Evolutionary conservation across 2,888 invertebrate genomes (phyloP).

Genomic region (Pasiphila rectangulata): DNA sequence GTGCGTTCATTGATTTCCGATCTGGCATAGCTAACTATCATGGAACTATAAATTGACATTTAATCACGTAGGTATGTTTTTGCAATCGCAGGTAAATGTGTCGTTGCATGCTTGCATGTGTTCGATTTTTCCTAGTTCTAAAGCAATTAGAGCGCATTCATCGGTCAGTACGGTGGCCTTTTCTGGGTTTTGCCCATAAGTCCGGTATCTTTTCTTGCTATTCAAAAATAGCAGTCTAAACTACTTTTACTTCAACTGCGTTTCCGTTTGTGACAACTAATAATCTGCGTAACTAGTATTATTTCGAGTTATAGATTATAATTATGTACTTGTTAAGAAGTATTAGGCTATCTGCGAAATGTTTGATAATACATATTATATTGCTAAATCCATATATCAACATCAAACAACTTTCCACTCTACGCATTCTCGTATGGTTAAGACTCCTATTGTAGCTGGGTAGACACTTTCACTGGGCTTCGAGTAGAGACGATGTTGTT

Average conservation of each 20-base stretch:
- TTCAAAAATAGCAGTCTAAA: slow-evolving; percentile 2
- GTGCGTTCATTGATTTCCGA: too few relatives aligned
- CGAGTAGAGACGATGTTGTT: slow-evolving; percentile 30
- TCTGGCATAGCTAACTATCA: too few relatives aligned
- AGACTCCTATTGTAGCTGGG: slow-evolving; percentile 25
- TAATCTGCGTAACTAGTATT: slow-evolving; percentile 7
- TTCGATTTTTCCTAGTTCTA: too few relatives aligned
- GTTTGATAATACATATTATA: too few relatives aligned
- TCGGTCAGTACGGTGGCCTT: neutral
- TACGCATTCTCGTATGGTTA: slow-evolving; percentile 18
- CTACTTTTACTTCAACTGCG: slow-evolving; percentile 25
- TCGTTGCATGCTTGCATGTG: too few relatives aligned
- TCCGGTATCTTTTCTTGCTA: neutral
- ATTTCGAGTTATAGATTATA: slow-evolving; percentile 13
- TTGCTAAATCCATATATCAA: neutral
- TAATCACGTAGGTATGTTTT: too few relatives aligned
- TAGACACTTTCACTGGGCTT: slow-evolving; percentile 40
- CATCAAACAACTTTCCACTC: slow-evolving; percentile 30
- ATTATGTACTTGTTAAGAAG: too few relatives aligned
- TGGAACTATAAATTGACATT: too few relatives aligned
- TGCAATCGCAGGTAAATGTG: too few relatives aligned
- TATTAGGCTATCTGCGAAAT: too few relatives aligned
- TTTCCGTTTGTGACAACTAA: slow-evolving; percentile 20
- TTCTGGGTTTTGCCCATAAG: too few relatives aligned
- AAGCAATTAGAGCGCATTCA: too few relatives aligned